Percentiles rank a stretch among this genome's conserved stretches.
Conservation (phyloP, 2,113 vertebrate species). For the Fregetta grallaria region DNA sequence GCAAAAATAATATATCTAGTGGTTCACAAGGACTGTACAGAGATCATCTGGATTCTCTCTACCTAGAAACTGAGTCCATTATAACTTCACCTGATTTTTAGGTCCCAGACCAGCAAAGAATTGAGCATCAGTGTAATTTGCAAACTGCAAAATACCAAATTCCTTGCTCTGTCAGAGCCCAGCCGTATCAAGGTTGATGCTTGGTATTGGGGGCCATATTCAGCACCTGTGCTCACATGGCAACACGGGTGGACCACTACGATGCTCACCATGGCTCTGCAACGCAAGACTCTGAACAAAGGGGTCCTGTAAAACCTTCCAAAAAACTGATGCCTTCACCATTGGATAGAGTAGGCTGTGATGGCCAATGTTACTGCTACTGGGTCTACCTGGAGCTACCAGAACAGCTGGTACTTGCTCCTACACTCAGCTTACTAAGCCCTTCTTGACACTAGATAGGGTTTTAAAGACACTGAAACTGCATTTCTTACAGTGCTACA, state of each 20-base stretch:
- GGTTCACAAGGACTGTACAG: neutral
- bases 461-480: neutral
- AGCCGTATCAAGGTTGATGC: neutral
- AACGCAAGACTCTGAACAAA: neutral
- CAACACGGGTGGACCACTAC: rapidly evolving
- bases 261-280: neutral
- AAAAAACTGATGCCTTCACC: neutral
- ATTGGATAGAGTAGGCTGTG: neutral
- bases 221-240: neutral
- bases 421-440: neutral
- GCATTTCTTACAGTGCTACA: neutral
- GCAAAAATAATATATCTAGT: neutral
- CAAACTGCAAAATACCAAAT: neutral
- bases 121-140: neutral
- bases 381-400: neutral
- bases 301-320: neutral
- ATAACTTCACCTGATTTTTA: neutral
- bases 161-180: neutral
- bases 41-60: neutral
- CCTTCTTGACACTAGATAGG: neutral
- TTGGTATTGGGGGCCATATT: rapidly evolving
- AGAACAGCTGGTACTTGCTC: neutral
- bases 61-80: neutral
- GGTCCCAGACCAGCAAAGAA: neutral
- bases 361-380: neutral